A percentile compares a stretch with the other conserved stretches of the same genome.
These are phyloP conservation scores for Aptenodytes forsteri DNA, from an alignment of 2,113 vertebrate genomes.

Conservation along the genomic window DNA sequence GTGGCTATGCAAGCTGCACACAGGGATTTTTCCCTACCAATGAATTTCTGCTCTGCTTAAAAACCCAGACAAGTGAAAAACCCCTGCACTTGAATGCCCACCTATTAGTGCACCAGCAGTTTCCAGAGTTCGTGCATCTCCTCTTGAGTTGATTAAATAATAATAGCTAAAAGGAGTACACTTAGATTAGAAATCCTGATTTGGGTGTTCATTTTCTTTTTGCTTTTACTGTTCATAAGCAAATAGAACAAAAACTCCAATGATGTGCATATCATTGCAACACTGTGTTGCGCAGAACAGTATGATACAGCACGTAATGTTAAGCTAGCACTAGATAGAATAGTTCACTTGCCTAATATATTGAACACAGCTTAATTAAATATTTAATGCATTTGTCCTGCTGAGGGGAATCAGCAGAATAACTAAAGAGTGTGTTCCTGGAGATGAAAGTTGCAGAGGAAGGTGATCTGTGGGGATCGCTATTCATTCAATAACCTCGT, in stretches of 20 bases:
- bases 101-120: not conserved
- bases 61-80: not conserved
- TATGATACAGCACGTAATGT: not conserved
- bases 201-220: not conserved
- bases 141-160: not conserved
- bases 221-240: not conserved
- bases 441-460: not conserved
- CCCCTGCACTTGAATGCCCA: not conserved
- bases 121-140: not conserved
- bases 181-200: not conserved
- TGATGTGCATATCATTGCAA: not conserved
- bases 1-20: not conserved
- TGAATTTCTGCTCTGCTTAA: not conserved
- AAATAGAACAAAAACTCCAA: not conserved
- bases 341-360: slow-evolving; percentile 18
- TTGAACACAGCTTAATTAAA: slow-evolving; percentile 35
- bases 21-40: not conserved
- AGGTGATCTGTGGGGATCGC: not conserved
- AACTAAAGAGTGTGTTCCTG: not conserved
- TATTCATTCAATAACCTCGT: not conserved
- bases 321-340: not conserved
- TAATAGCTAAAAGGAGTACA: not conserved
- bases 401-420: slow-evolving; percentile 29
- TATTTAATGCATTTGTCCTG: slow-evolving; percentile 24
- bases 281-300: not conserved